Percentiles rank a stretch among this genome's conserved stretches.
These are phyloP conservation scores for Digitonthophagus gazella DNA, from an alignment of 2,888 invertebrate genomes.

Conservation along the genomic window DNA sequence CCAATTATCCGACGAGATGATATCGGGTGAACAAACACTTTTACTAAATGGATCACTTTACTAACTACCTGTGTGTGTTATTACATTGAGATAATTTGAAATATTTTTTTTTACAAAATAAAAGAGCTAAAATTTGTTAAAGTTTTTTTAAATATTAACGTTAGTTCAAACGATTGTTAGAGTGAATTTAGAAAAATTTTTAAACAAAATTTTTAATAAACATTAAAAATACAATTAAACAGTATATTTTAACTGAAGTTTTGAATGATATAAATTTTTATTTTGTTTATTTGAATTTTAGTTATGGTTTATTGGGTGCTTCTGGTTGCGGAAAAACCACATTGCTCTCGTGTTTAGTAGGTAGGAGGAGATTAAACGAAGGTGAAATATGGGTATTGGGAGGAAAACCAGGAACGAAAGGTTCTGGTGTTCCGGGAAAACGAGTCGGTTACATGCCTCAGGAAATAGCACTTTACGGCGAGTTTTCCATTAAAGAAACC, in stretches of 20 bases:
- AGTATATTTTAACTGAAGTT: neutral
- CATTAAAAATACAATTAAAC: no score
- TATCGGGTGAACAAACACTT: no score
- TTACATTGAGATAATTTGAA: no score
- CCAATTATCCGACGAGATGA: no score
- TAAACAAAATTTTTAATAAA: neutral
- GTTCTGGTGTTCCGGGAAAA: conserved; percentile 89
- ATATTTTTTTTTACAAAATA: no score
- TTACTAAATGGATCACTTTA: no score
- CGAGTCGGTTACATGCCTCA: conserved; percentile 98
- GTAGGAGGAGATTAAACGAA: conserved; percentile 77
- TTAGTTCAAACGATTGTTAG: no score
- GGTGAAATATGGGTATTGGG: conserved; percentile 91
- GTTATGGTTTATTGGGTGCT: conserved; percentile 91
- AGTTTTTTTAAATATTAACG: no score
- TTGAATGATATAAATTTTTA: neutral
- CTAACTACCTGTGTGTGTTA: no score
- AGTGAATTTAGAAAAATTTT: no score
- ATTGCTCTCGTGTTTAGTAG: conserved; percentile 87
- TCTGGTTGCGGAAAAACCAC: conserved; percentile 98
- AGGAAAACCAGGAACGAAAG: conserved; percentile 83
- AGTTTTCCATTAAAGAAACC: conserved; percentile 91
- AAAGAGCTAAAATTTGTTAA: no score
- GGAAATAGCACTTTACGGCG: conserved; percentile 86
- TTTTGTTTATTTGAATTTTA: conserved; percentile 43